These are phyloP conservation scores for Enteromius mattozi DNA, from an alignment of 2,797 vertebrate genomes.

Conservation along the genomic window DNA sequence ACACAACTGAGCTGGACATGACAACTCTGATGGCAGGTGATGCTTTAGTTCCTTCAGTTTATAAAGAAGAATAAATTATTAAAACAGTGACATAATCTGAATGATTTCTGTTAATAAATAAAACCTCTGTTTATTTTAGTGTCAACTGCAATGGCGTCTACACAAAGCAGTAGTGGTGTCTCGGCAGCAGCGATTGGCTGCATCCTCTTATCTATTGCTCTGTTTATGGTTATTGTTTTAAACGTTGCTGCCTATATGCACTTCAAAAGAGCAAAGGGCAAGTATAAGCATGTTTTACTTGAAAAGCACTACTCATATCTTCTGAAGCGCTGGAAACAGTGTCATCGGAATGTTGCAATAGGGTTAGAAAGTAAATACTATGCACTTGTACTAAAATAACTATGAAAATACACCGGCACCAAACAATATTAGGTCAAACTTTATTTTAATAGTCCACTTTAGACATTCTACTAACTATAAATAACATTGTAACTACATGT, in stretches of 20 bases:
- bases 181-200: constrained; percentile 52
- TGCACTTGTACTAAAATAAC: background rate
- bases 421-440: background rate
- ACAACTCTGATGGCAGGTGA: constrained; percentile 48
- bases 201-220: constrained; percentile 54
- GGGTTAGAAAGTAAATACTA: background rate
- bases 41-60: background rate
- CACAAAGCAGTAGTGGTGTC: background rate
- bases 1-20: background rate
- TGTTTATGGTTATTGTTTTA: constrained; percentile 56
- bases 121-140: constrained; percentile 27
- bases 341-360: background rate
- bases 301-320: background rate
- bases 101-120: background rate
- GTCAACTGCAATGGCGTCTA: background rate
- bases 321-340: background rate
- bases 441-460: no score
- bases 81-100: background rate
- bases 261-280: constrained; percentile 57
- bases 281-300: constrained; percentile 44
- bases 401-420: background rate
- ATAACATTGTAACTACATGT: no score
- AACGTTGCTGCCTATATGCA: constrained; percentile 50
- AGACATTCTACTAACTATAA: no score
- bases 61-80: background rate